Percentiles rank a stretch among this genome's conserved stretches.
phyloP scores from a whole-genome alignment of 2,888 invertebrate genomes.

The Cotesia congregata region DNA sequence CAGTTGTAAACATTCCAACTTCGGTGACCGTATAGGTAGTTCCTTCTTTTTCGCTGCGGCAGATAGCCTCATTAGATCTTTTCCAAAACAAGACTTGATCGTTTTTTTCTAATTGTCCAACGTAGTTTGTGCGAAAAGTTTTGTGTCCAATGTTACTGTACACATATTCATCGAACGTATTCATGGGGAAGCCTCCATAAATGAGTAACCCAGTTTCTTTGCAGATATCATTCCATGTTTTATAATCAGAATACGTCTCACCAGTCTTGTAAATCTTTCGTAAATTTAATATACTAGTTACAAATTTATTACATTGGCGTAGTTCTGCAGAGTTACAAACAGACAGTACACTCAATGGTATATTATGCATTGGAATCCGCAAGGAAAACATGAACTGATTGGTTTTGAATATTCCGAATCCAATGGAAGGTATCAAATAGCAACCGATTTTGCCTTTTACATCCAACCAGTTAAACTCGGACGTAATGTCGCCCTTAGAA shows the following conservation, averaged over 20 bases:
- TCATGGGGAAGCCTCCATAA: too few relatives aligned
- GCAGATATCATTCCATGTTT: neutral
- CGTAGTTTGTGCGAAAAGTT: neutral
- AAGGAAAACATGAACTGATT: neutral
- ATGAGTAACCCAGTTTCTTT: neutral
- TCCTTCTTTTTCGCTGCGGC: accelerated
- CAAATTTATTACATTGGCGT: neutral
- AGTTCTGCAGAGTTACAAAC: too few relatives aligned
- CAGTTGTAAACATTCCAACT: neutral
- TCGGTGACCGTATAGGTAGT: neutral
- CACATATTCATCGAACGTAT: neutral
- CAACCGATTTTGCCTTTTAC: neutral
- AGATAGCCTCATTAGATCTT: neutral
- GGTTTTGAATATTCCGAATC: neutral
- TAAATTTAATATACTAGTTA: neutral
- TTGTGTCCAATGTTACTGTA: neutral
- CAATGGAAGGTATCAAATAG: neutral
- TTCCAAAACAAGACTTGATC: neutral
- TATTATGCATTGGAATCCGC: neutral
- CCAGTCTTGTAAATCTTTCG: neutral
- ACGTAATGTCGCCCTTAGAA: neutral
- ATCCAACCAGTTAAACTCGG: neutral
- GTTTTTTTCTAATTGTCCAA: neutral
- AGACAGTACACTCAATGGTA: neutral
- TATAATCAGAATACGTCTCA: neutral